These are phyloP conservation scores for Mythimna ferrago DNA, from an alignment of 2,888 invertebrate species.

Conservation along the genomic window DNA sequence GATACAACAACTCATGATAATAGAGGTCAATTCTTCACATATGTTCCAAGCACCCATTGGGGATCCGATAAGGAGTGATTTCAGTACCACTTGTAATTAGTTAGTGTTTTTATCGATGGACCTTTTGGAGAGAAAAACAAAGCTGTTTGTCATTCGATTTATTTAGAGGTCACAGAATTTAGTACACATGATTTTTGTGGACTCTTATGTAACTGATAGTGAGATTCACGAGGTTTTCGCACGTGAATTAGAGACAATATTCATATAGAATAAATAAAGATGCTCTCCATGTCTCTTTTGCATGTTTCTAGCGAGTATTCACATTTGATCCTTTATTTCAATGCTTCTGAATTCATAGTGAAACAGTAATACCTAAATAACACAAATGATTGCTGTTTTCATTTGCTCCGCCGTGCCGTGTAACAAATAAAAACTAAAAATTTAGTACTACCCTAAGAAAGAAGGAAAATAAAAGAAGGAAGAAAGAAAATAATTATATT, in stretches of 20 bases:
- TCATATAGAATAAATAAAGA: too few species aligned
- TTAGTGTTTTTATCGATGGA: slow-evolving; percentile 54
- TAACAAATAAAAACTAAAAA: too few species aligned
- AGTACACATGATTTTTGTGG: slow-evolving; percentile 29
- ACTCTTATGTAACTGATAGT: slow-evolving; percentile 16
- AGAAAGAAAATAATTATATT: too few species aligned
- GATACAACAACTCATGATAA: slow-evolving; percentile 32
- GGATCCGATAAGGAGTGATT: slow-evolving; percentile 62
- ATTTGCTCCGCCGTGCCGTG: too few species aligned
- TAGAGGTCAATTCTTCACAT: slow-evolving; percentile 52
- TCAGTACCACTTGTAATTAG: slow-evolving; percentile 59
- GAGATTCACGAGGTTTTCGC: slow-evolving; percentile 3
- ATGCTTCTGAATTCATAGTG: too few species aligned
- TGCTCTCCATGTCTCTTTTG: too few species aligned
- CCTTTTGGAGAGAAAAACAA: slow-evolving; percentile 41
- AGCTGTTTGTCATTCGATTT: slow-evolving; percentile 51
- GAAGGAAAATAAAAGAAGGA: too few species aligned
- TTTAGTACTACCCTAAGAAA: too few species aligned
- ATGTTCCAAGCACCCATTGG: slow-evolving; percentile 55
- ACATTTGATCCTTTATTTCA: too few species aligned
- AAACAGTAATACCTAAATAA: too few species aligned
- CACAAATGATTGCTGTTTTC: too few species aligned
- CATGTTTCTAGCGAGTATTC: too few species aligned
- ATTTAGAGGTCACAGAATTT: slow-evolving; percentile 54
- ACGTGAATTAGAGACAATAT: slow-evolving; percentile 5